These are phyloP conservation scores for Ceratina australensis DNA, from an alignment of 1,140 invertebrate genomes.

Conservation along the genomic window DNA sequence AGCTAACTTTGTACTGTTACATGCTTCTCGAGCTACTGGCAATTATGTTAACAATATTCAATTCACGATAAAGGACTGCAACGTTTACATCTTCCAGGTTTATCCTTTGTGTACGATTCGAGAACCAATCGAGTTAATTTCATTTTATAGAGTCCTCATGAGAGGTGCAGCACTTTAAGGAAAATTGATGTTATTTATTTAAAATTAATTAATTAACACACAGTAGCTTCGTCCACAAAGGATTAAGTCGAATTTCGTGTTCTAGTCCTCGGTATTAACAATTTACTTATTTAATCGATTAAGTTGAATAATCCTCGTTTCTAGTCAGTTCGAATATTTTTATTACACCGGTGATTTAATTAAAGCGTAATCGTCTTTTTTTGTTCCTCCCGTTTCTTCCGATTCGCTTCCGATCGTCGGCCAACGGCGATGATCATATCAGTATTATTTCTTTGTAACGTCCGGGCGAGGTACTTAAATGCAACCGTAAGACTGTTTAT, in stretches of 20 bases:
- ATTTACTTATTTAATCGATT: slow-evolving; percentile 1
- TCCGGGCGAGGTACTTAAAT: slow-evolving; percentile 1
- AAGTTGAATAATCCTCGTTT: slow-evolving; percentile 30
- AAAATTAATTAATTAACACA: no score
- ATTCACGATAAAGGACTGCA: no score
- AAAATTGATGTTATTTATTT: no score
- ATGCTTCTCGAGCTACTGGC: no score
- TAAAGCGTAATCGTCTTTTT: slow-evolving; percentile 4
- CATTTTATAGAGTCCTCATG: no score
- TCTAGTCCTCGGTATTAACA: slow-evolving; percentile 54
- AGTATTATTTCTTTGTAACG: slow-evolving; percentile 32
- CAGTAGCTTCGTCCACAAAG: no score
- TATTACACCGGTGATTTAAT: not conserved
- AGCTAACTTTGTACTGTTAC: not conserved
- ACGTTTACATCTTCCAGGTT: no score
- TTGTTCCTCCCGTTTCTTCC: not conserved
- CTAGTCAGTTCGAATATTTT: slow-evolving; percentile 45
- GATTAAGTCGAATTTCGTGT: slow-evolving; percentile 1
- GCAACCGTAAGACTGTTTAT: slow-evolving; percentile 38
- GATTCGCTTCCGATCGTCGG: not conserved
- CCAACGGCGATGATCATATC: slow-evolving; percentile 12
- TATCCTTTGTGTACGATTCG: no score
- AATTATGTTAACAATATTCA: no score
- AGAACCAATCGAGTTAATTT: no score
- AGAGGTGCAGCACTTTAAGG: no score